phyloP scores from a whole-genome alignment of 2,797 vertebrate genomes.

The Crenichthys baileyi region DNA sequence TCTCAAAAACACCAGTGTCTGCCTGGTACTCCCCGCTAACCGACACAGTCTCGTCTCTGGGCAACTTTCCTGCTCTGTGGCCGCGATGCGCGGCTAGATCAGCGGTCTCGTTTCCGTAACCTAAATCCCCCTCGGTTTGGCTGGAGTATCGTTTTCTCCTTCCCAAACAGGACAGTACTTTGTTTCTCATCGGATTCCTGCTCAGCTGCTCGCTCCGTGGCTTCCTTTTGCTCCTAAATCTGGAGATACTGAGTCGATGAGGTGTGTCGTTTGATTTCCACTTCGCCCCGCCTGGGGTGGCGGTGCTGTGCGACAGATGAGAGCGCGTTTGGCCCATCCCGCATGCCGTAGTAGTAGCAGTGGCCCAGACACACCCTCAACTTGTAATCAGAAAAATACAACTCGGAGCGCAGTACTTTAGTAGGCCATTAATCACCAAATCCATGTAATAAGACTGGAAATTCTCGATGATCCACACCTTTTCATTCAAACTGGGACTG shows the following conservation, averaged over 20 bases:
- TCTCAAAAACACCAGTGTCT: constrained; percentile 20
- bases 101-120: constrained; percentile 37
- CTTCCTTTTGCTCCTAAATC: constrained; percentile 31
- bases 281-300: constrained; percentile 48
- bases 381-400: constrained; percentile 13
- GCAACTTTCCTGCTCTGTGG: constrained; percentile 68
- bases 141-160: constrained; percentile 66
- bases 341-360: constrained; percentile 73
- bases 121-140: constrained; percentile 27
- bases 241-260: constrained; percentile 40
- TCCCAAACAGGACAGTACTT: constrained; percentile 70
- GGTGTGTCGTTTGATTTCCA: constrained; percentile 53
- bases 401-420: neutral
- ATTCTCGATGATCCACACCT: constrained; percentile 2
- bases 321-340: constrained; percentile 81
- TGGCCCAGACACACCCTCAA: constrained; percentile 67
- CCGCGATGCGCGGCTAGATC: constrained; percentile 51
- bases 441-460: constrained; percentile 18
- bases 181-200: constrained; percentile 75
- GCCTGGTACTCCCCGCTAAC: constrained; percentile 33
- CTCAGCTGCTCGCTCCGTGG: constrained; percentile 47
- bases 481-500: neutral
- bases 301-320: constrained; percentile 43
- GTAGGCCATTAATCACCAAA: constrained; percentile 48
- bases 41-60: constrained; percentile 57